phyloP scores from a whole-genome alignment of 1,140 invertebrate genomes.

The Plectrocnemia conspersa region DNA sequence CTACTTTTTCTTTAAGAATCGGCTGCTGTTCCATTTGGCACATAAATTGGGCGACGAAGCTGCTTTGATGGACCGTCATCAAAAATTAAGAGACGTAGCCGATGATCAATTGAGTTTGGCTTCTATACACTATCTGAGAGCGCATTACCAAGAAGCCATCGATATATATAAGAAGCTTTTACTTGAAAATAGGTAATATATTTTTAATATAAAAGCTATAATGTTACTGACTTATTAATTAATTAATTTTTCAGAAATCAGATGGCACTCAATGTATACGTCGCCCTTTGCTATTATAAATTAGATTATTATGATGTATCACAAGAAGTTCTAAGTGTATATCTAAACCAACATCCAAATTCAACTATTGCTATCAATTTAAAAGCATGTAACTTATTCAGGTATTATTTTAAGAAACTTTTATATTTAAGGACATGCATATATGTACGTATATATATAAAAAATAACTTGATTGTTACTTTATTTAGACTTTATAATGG shows the following conservation, averaged over 20 bases:
- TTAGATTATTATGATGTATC: constrained; percentile 89
- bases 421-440: neutral
- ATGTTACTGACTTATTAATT: constrained; percentile 3
- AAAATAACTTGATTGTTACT: neutral
- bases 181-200: constrained; percentile 76
- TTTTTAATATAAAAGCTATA: constrained; percentile 23
- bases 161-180: constrained; percentile 97
- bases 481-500: constrained; percentile 88
- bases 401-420: constrained; percentile 34
- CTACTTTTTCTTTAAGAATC: constrained; percentile 48
- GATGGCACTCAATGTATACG: constrained; percentile 93
- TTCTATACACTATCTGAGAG: constrained; percentile 91
- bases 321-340: constrained; percentile 91
- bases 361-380: constrained; percentile 94
- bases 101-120: constrained; percentile 95
- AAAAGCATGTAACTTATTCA: constrained; percentile 68
- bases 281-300: constrained; percentile 97
- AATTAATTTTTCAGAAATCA: constrained; percentile 66
- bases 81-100: constrained; percentile 78
- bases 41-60: constrained; percentile 91
- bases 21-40: constrained; percentile 87
- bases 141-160: constrained; percentile 97
- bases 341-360: constrained; percentile 87
- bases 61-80: constrained; percentile 74
- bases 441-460: neutral